Percentiles rank a stretch among this genome's conserved stretches.
Evolutionary conservation across 2,113 vertebrate genomes (phyloP).

Genomic region (Triplophysa rosa): DNA sequence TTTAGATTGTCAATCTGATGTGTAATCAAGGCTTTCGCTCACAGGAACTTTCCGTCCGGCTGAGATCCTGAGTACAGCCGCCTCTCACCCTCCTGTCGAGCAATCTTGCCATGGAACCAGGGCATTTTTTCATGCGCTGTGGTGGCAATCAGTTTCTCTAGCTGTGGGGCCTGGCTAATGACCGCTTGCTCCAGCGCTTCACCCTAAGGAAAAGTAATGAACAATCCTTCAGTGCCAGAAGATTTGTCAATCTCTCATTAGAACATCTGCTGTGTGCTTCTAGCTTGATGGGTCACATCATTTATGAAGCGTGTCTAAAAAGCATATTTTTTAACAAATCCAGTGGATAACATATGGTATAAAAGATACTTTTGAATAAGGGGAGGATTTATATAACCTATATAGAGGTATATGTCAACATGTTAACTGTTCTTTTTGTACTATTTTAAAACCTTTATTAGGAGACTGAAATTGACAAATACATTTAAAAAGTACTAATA

Average conservation of each 20-base stretch:
- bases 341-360: background rate
- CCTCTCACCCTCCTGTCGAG: slow-evolving; percentile 82
- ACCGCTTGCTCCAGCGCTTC: slow-evolving; percentile 93
- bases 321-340: background rate
- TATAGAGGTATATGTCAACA: too few relatives aligned
- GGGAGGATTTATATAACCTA: too few relatives aligned
- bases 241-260: background rate
- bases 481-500: too few relatives aligned
- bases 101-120: slow-evolving; percentile 86
- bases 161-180: slow-evolving; percentile 92
- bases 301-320: background rate
- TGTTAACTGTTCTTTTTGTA: too few relatives aligned
- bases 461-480: too few relatives aligned
- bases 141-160: slow-evolving; percentile 94
- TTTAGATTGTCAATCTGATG: slow-evolving; percentile 2
- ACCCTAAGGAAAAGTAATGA: slow-evolving; percentile 71
- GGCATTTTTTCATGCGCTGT: slow-evolving; percentile 92
- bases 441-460: too few relatives aligned
- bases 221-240: background rate
- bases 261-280: background rate
- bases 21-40: slow-evolving; percentile 58
- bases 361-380: too few relatives aligned
- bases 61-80: slow-evolving; percentile 85
- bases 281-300: background rate
- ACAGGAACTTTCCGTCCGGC: slow-evolving; percentile 96